Base-by-base conservation (phyloP, 2,113 vertebrate species). In the Lates calcarifer region DNA sequence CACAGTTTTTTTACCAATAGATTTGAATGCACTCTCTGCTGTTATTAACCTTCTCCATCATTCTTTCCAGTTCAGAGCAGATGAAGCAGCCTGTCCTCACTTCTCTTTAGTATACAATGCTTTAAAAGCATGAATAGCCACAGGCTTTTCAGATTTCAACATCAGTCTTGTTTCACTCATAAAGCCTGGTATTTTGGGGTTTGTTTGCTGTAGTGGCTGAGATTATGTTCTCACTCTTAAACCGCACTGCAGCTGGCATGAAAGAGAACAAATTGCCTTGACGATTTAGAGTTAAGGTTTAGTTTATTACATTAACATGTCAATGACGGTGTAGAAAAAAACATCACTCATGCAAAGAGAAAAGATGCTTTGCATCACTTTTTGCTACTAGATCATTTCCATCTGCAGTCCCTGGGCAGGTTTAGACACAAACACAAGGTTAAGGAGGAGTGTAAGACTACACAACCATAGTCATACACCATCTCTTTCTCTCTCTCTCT, bases 61-160 rank as follows among this genome's bases (percentile, higher is more conserved):
- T 31, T 61, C 55, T 51, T 41, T 56, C 22, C 58, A 63, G 14
- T 43, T 41, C 6, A 57, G 39, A 47, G 26, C 58, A 79, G 67
- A 60, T 17, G 10, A 51, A 49, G 74, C 74, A 22, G 39, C 47
- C 37, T 56, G 33, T 63, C 75, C 14, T 51, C 43, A 53, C 45
- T 31, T 20, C 9, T 51, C 20, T 24, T 49, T 47, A 22, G 33
- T 9, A 62, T 33, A 28, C 6, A 56, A 17, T 20, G 35, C 61
- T 47, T 47, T 72, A 37, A 80, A 58, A 65, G 61, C 49, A 43
- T 15, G n/a, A 26, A 45, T 12, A 37, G 60, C 77, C 26, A 17
- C 29, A 65, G 61, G 49, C 58, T 47, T 6, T 6, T 14, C 20
- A 53, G 6, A 55, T n/a, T 51, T 14, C 28, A n/a, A 31, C 51